Percentiles rank a stretch among this genome's conserved stretches.
Evolutionary conservation across 2,888 invertebrate genomes (phyloP).

Genomic region (Limnephilus lunatus): DNA sequence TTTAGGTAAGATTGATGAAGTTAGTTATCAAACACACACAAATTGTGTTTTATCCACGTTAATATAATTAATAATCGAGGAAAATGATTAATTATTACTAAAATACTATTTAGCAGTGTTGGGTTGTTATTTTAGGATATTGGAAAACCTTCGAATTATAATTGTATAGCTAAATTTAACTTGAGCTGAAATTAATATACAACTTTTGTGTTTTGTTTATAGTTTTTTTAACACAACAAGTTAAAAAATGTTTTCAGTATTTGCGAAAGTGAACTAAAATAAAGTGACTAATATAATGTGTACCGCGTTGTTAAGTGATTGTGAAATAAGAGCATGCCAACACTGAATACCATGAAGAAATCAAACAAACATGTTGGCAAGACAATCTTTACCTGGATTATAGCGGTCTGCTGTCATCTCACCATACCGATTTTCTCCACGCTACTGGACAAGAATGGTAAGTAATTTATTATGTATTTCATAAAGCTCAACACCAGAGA

Average conservation of each 20-base stretch:
- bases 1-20: not conserved
- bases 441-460: conserved; percentile 63
- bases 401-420: conserved; percentile 55
- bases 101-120: not conserved
- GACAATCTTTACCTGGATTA: conserved; percentile 39
- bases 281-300: conserved; percentile 15
- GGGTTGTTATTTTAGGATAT: not conserved
- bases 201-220: not conserved
- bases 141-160: not conserved
- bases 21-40: not conserved
- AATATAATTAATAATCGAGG: not conserved
- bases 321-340: not conserved
- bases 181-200: not conserved
- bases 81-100: not conserved
- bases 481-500: not conserved
- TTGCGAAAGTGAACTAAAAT: not conserved
- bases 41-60: not conserved
- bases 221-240: not conserved
- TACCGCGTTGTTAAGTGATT: conserved; percentile 17
- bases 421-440: conserved; percentile 54
- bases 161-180: not conserved
- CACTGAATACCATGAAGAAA: conserved; percentile 28
- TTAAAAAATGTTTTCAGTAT: not conserved
- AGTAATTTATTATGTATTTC: conserved; percentile 14
- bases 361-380: conserved; percentile 16